A percentile compares a stretch with the other conserved stretches of the same genome.
phyloP scores from a whole-genome alignment of 2,113 vertebrate genomes.

The Petrocephalus microphthalmus region DNA sequence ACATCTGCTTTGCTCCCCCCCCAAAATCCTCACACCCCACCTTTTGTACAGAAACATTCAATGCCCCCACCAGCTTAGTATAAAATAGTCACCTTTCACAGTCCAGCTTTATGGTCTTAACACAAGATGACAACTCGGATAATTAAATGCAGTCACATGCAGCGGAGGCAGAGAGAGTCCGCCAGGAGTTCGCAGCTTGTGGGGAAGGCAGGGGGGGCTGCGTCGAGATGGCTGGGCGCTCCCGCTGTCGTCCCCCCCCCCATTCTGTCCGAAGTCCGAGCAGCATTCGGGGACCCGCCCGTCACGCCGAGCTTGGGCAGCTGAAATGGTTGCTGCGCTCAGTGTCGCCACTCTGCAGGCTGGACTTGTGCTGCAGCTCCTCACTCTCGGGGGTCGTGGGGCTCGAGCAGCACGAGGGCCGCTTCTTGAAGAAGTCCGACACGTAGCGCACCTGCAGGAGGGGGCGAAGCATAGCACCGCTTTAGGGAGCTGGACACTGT shows the following conservation, averaged over 20 bases:
- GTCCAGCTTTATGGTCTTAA: background rate
- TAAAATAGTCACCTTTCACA: background rate
- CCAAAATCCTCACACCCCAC: background rate
- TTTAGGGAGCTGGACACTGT: background rate
- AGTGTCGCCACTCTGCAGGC: slow-evolving; percentile 65
- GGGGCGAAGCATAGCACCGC: background rate
- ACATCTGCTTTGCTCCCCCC: background rate
- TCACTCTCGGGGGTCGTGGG: slow-evolving; percentile 44
- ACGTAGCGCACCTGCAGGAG: slow-evolving; percentile 69
- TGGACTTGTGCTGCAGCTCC: slow-evolving; percentile 67
- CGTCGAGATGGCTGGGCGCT: background rate
- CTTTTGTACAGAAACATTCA: background rate
- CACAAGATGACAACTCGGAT: background rate
- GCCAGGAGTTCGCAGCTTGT: background rate
- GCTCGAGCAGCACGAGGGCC: slow-evolving; percentile 46
- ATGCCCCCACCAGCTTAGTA: background rate
- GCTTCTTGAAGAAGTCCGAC: slow-evolving; percentile 83
- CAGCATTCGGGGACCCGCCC: slow-evolving; percentile 31
- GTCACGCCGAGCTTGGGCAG: slow-evolving; percentile 60
- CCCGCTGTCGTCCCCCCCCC: slow-evolving; percentile 23
- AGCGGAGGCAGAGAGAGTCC: background rate
- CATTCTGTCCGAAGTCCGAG: slow-evolving; percentile 55
- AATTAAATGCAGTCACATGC: background rate
- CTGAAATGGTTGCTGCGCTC: slow-evolving; percentile 71
- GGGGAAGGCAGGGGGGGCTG: background rate